These are phyloP conservation scores for Sthenelais limicola DNA, from an alignment of 2,888 invertebrate species.

Conservation along the genomic window DNA sequence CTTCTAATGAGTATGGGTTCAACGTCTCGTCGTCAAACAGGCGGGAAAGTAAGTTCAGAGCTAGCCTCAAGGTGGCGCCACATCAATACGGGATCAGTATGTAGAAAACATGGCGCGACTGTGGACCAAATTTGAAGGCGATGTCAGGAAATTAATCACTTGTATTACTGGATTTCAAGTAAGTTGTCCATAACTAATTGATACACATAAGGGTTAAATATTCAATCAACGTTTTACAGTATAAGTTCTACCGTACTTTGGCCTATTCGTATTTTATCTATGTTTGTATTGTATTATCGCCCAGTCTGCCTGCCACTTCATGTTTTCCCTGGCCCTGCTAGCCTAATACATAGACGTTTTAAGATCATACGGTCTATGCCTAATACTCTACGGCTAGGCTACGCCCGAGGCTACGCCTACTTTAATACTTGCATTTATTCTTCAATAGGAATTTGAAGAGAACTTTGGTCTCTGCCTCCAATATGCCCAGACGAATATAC, in stretches of 20 bases:
- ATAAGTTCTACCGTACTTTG: too few species aligned
- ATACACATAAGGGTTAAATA: neutral
- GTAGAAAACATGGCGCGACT: slow-evolving; percentile 43
- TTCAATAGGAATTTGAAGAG: slow-evolving; percentile 62
- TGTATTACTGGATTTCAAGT: slow-evolving; percentile 41
- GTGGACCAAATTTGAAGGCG: slow-evolving; percentile 39
- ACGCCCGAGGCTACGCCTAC: neutral
- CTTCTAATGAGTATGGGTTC: too few species aligned
- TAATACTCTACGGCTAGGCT: neutral
- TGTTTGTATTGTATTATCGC: too few species aligned
- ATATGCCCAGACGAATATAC: slow-evolving; percentile 65
- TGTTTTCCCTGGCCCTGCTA: neutral
- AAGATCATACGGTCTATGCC: neutral
- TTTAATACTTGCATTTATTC: neutral
- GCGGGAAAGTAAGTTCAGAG: too few species aligned
- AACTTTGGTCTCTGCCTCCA: slow-evolving; percentile 65
- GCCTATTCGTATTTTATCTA: too few species aligned
- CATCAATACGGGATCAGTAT: too few species aligned
- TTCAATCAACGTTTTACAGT: neutral
- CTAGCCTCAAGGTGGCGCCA: too few species aligned
- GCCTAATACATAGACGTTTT: neutral
- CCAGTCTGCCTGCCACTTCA: too few species aligned
- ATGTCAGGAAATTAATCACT: slow-evolving; percentile 37
- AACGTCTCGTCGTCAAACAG: too few species aligned
- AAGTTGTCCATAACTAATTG: neutral